Percentiles rank a stretch among this genome's conserved stretches.
Conservation (phyloP, 2,113 vertebrate genomes). For the Raja brachyura region DNA sequence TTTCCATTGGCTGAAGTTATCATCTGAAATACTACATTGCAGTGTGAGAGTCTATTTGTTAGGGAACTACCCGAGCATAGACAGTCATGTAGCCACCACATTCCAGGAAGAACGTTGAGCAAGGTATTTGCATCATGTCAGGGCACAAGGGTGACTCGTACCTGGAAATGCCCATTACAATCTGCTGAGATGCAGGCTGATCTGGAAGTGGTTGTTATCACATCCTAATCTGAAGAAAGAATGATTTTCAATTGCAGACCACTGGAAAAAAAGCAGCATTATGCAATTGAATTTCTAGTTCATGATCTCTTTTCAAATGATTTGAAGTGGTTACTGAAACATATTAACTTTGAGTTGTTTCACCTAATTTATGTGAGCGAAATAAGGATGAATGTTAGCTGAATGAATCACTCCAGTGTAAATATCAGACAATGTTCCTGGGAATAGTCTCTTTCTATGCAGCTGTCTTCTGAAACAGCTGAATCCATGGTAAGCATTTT, state of each 20-base stretch:
- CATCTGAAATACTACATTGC: too few relatives aligned
- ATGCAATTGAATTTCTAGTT: too few relatives aligned
- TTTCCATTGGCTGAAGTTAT: too few relatives aligned
- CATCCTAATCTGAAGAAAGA: neutral
- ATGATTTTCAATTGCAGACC: neutral
- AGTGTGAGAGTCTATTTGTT: too few relatives aligned
- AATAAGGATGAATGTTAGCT: neutral
- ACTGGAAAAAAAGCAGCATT: neutral
- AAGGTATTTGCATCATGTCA: too few relatives aligned
- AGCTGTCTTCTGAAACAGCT: neutral
- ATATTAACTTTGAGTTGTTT: neutral
- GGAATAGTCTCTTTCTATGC: neutral
- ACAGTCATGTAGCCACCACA: too few relatives aligned
- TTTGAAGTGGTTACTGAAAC: slow-evolving; percentile 27
- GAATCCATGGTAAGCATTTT: neutral
- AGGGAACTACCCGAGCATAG: too few relatives aligned
- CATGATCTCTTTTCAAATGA: slow-evolving; percentile 12
- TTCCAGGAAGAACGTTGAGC: too few relatives aligned
- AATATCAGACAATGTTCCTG: neutral
- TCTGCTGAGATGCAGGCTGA: too few relatives aligned
- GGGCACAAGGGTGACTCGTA: too few relatives aligned
- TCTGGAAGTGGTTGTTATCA: neutral
- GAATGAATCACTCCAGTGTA: neutral
- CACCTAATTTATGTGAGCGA: neutral
- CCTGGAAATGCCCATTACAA: too few relatives aligned